A percentile compares a stretch with the other conserved stretches of the same genome.
phyloP scores from a whole-genome alignment of 2,113 vertebrate genomes.

The Urocolius indicus region DNA sequence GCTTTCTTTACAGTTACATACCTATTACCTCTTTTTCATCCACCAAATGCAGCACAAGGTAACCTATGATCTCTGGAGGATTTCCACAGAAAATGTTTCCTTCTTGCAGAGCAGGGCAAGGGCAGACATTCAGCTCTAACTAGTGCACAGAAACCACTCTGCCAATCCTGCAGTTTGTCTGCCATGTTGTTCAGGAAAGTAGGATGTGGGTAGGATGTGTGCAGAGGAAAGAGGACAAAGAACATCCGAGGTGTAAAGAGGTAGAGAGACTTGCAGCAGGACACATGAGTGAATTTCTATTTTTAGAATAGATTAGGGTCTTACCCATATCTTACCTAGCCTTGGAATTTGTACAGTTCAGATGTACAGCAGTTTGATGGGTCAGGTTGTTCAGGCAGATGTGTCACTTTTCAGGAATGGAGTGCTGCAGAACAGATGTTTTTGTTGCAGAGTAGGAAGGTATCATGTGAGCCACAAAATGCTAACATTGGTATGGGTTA shows the following conservation, averaged over 20 bases:
- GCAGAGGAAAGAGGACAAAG: background rate
- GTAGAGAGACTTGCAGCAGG: background rate
- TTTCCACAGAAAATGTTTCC: background rate
- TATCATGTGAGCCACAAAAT: background rate
- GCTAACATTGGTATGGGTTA: background rate
- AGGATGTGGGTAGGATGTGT: background rate
- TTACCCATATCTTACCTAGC: background rate
- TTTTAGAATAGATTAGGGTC: background rate
- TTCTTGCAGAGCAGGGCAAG: background rate
- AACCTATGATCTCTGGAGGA: background rate
- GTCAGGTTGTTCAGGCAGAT: background rate
- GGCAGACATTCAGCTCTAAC: background rate
- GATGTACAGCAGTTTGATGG: background rate
- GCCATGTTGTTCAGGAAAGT: background rate
- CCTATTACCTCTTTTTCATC: background rate
- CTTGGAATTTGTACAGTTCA: background rate
- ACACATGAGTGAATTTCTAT: background rate
- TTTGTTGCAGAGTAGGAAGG: background rate
- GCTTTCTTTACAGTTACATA: background rate
- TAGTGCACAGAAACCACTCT: background rate
- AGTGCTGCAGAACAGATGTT: background rate
- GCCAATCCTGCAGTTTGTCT: background rate
- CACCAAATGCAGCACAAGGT: background rate
- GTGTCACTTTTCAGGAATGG: background rate
- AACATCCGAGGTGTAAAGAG: background rate